phyloP scores from a whole-genome alignment of 2,797 vertebrate genomes.

The Lithobates pipiens region DNA sequence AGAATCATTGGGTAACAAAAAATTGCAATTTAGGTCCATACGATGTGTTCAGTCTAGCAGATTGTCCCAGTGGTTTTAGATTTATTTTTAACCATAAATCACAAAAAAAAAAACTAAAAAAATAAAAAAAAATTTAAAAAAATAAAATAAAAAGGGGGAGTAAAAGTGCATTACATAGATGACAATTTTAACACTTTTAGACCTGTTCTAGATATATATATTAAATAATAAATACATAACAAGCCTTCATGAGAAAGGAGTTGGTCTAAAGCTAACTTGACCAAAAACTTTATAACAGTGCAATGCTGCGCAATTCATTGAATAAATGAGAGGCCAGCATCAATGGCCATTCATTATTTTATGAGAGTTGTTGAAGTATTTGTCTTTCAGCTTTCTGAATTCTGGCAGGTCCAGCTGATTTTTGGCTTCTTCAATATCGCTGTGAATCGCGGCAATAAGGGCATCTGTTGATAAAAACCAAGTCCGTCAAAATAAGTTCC shows the following conservation, averaged over 20 bases:
- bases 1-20: no score
- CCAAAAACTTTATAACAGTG: slow-evolving; percentile 6
- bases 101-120: no score
- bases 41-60: no score
- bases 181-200: background rate
- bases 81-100: no score
- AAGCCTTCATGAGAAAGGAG: background rate
- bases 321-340: slow-evolving; percentile 64
- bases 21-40: no score
- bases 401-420: slow-evolving; percentile 87
- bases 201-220: background rate
- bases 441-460: slow-evolving; percentile 89
- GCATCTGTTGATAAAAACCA: slow-evolving; percentile 78
- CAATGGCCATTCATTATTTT: slow-evolving; percentile 85
- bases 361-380: slow-evolving; percentile 87
- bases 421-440: slow-evolving; percentile 91
- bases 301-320: slow-evolving; percentile 34
- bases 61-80: background rate
- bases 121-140: no score
- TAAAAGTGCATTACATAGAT: background rate
- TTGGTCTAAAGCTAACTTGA: background rate
- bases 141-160: background rate
- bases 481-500: no score
- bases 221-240: slow-evolving; percentile 20
- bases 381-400: slow-evolving; percentile 85